Evolutionary conservation across 2,888 invertebrate species (phyloP), one percentile per base, ranked within the genome.

Genomic region (Micoletzkya japonica): DNA sequence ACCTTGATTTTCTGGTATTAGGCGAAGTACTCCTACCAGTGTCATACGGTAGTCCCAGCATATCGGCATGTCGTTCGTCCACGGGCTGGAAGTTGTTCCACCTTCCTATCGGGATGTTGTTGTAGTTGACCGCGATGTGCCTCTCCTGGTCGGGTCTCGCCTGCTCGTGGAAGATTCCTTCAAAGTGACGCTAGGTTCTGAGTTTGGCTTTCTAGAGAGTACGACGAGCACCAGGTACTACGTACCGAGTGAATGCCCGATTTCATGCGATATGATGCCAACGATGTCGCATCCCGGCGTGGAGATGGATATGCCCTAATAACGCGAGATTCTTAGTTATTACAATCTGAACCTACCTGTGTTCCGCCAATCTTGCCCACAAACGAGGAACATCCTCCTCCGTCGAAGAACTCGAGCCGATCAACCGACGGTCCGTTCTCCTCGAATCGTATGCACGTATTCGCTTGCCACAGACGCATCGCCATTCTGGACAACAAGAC

Each of bases 71-170:
- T 32, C 74, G 71, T 26, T 76, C 75, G 7, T 74, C 77, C 34
- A 84, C 80, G 0, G 84, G 77, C 64, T 84, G 80, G 64, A 84
- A 84, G 74, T 84, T 84, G 72, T 84, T 84, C 84, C 84, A 84
- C 32, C 83, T 56, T 26, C 74, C 69, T 24, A 83, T 64, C 17
- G 82, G 82, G 50, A 84, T 81, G 67, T 84, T 84, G 66, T 79
- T 78, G 70, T 82, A 85, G 72, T 85, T 82, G 39, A 85, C 76
- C n/a, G 76, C 72, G 54, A 83, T 79, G 69, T 83, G 72, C 2
- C 77, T 60, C 34, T 77, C 74, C 73, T 77, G 78, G 64, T 81
- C 81, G 6, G 84, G 83, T 50, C 84, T 67, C 6, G 82, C 83
- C 72, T 85, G 85, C 63, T 85, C 85, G 70, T 85, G 85, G 73